Evolutionary conservation across 92 coral and sea anemone species (phyloP).

Genomic region (Zoanthus gigantus): DNA sequence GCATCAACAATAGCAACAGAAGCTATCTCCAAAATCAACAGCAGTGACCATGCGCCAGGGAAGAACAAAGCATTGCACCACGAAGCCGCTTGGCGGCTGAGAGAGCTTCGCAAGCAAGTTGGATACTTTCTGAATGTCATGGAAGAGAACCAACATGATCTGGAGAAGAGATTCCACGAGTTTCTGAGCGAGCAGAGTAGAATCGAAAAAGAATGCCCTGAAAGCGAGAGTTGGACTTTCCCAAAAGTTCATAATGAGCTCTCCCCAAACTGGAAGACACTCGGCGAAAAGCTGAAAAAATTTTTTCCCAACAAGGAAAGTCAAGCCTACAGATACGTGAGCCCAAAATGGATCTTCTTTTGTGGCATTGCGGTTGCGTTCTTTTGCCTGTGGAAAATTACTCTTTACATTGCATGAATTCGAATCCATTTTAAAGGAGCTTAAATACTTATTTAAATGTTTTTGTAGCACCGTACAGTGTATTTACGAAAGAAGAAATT

Average conservation of each 20-base stretch:
- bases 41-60: not conserved
- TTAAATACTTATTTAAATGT: no score
- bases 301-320: not conserved
- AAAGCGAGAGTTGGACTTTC: constrained; percentile 27
- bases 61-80: constrained; percentile 1
- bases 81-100: not conserved
- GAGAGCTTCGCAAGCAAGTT: not conserved
- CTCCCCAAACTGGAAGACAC: not conserved
- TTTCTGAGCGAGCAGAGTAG: not conserved
- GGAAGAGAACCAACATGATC: not conserved
- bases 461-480: no score
- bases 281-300: not conserved
- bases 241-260: constrained; percentile 6
- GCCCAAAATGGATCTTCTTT: not conserved
- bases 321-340: not conserved
- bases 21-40: not conserved
- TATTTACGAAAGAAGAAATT: no score
- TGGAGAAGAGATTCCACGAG: not conserved
- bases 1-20: not conserved
- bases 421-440: no score
- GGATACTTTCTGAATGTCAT: not conserved
- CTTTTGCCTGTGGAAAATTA: not conserved
- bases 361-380: not conserved
- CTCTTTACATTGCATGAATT: not conserved
- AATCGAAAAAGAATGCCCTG: not conserved